Percentiles rank a stretch among this genome's conserved stretches.
phyloP scores from a whole-genome alignment of 92 coral and sea anemone genomes.

The Desmophyllum pertusum region DNA sequence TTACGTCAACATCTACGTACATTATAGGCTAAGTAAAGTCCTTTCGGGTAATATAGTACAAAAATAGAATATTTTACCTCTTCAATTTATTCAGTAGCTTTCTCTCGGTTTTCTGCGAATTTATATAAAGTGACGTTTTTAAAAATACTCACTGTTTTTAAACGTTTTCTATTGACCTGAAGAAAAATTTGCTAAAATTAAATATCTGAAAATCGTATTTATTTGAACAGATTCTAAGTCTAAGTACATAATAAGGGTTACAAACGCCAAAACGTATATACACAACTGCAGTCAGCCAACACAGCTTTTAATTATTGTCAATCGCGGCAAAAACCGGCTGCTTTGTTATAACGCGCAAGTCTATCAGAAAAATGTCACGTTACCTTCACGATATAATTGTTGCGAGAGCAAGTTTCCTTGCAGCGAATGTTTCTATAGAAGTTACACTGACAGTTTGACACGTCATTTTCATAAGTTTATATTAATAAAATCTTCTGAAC shows the following conservation, averaged over 20 bases:
- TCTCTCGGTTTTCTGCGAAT: too few relatives aligned
- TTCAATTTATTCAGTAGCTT: too few relatives aligned
- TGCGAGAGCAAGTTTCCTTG: conserved; percentile 5
- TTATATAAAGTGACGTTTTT: too few relatives aligned
- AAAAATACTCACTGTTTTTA: not conserved
- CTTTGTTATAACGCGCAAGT: not conserved
- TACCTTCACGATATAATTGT: conserved; percentile 14
- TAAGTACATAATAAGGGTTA: not conserved
- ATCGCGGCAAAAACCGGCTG: not conserved
- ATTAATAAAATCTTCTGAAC: conserved; percentile 5
- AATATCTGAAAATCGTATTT: not conserved
- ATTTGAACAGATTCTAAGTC: conserved; percentile 2
- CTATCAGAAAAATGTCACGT: not conserved
- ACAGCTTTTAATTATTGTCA: not conserved
- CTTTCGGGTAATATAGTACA: too few relatives aligned
- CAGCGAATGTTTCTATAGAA: conserved; percentile 20
- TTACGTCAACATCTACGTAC: too few relatives aligned
- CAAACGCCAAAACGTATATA: not conserved
- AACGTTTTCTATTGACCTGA: not conserved
- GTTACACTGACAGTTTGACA: conserved; percentile 17
- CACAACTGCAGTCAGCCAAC: not conserved
- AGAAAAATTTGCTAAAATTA: not conserved
- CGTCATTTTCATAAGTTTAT: not conserved
- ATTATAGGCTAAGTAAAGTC: too few relatives aligned
- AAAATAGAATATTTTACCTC: too few relatives aligned